Evolutionary conservation across 2,888 invertebrate species (phyloP).

Genomic region (Disparrhopalites patrizii): DNA sequence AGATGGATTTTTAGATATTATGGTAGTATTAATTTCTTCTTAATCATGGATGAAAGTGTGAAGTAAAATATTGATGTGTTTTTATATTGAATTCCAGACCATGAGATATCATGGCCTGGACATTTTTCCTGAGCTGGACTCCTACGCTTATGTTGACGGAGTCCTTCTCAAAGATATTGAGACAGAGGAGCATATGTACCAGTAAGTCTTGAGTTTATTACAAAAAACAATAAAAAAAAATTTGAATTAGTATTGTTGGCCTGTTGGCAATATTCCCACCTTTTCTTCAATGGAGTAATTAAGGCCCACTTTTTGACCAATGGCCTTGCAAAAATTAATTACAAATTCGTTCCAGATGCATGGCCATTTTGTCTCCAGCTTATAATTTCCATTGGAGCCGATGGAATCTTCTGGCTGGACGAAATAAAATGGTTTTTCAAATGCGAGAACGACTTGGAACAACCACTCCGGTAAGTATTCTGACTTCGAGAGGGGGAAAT

Average conservation of each 20-base stretch:
- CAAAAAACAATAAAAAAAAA: not conserved
- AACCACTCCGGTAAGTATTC: slow-evolving; percentile 49
- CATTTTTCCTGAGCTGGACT: slow-evolving; percentile 74
- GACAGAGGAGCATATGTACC: slow-evolving; percentile 64
- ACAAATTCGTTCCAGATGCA: slow-evolving; percentile 67
- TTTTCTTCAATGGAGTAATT: too few species aligned
- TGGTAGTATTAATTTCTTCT: too few species aligned
- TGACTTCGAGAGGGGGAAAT: too few species aligned
- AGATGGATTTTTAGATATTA: not conserved
- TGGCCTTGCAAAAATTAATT: too few species aligned
- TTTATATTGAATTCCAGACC: slow-evolving; percentile 49
- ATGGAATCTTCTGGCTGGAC: slow-evolving; percentile 63
- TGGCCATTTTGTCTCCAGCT: slow-evolving; percentile 67
- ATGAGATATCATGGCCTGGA: slow-evolving; percentile 69
- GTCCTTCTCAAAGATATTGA: slow-evolving; percentile 60
- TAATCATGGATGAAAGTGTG: too few species aligned
- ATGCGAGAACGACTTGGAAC: slow-evolving; percentile 57
- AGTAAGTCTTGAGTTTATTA: slow-evolving; percentile 32
- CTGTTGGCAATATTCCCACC: too few species aligned
- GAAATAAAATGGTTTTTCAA: slow-evolving; percentile 64
- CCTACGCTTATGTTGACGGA: slow-evolving; percentile 59
- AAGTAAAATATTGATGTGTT: not conserved
- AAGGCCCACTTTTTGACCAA: not conserved
- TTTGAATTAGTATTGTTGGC: too few species aligned
- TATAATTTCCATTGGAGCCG: slow-evolving; percentile 77